Conservation (phyloP, 2,113 vertebrate species). For the Acrocephalus kingi region DNA sequence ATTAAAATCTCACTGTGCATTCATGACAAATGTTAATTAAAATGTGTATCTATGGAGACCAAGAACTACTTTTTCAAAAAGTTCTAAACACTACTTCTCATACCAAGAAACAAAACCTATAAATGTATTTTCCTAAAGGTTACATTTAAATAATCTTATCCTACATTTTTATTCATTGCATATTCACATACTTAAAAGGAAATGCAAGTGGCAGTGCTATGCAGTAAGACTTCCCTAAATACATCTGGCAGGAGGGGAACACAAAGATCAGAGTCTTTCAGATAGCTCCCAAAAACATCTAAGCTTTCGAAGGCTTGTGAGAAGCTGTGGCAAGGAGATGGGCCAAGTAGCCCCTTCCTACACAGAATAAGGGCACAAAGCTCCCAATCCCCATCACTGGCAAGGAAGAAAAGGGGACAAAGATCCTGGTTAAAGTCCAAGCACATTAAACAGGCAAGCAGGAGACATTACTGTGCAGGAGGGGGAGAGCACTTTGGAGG, state of each 20-base stretch:
- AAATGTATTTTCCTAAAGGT: not conserved
- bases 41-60: not conserved
- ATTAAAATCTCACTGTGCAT: not conserved
- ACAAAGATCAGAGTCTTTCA: not conserved
- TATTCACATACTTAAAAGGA: not conserved
- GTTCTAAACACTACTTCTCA: not conserved
- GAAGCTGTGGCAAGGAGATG: not conserved
- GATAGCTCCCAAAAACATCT: not conserved
- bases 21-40: not conserved
- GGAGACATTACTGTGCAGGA: not conserved
- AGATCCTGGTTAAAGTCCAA: not conserved
- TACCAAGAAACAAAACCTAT: not conserved
- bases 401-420: not conserved
- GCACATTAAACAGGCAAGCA: not conserved
- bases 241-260: not conserved
- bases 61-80: not conserved
- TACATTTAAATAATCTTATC: not conserved
- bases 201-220: not conserved
- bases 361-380: not conserved
- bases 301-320: not conserved
- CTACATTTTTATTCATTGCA: not conserved
- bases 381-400: not conserved
- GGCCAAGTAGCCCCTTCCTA: not conserved
- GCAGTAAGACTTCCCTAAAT: not conserved
- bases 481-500: not conserved